Conservation (phyloP, 2,888 invertebrate species). For the Eubasilissa splendida region DNA sequence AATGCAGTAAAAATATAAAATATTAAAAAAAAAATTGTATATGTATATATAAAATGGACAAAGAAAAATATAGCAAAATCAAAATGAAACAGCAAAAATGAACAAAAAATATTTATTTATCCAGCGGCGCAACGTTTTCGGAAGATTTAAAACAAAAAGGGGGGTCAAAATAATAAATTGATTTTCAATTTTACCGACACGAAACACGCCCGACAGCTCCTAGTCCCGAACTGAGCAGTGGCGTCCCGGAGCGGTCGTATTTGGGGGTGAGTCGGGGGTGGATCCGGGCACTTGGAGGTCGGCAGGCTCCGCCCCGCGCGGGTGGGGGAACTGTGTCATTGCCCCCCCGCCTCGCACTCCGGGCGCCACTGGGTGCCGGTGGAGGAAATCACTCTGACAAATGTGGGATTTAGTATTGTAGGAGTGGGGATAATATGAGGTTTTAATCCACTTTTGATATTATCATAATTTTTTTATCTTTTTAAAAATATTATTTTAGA, state of each 20-base stretch:
- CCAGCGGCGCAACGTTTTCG: slow-evolving; percentile 9
- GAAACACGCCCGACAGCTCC: slow-evolving; percentile 42
- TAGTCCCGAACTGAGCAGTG: slow-evolving; percentile 39
- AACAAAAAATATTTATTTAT: slow-evolving; percentile 3
- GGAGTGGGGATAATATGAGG: too few relatives aligned
- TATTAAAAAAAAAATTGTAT: not conserved
- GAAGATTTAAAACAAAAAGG: slow-evolving; percentile 12
- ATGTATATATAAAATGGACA: not conserved
- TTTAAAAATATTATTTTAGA: too few relatives aligned
- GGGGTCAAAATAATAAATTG: slow-evolving; percentile 4
- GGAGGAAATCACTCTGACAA: not conserved
- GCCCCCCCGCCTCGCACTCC: not conserved
- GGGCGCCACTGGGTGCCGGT: not conserved
- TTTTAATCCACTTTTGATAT: too few relatives aligned
- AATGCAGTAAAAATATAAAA: not conserved
- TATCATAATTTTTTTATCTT: too few relatives aligned
- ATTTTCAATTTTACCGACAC: slow-evolving; percentile 38
- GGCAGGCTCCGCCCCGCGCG: slow-evolving; percentile 30
- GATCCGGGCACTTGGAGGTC: slow-evolving; percentile 44
- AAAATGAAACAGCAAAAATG: slow-evolving; percentile 3
- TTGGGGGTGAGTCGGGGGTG: slow-evolving; percentile 20
- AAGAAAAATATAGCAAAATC: not conserved
- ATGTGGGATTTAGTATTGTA: too few relatives aligned
- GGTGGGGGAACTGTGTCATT: slow-evolving; percentile 31
- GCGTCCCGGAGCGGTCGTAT: not conserved